Percentiles rank a stretch among this genome's conserved stretches.
Evolutionary conservation across 1,140 invertebrate genomes (phyloP).

Genomic region (Drosophila dunni): DNA sequence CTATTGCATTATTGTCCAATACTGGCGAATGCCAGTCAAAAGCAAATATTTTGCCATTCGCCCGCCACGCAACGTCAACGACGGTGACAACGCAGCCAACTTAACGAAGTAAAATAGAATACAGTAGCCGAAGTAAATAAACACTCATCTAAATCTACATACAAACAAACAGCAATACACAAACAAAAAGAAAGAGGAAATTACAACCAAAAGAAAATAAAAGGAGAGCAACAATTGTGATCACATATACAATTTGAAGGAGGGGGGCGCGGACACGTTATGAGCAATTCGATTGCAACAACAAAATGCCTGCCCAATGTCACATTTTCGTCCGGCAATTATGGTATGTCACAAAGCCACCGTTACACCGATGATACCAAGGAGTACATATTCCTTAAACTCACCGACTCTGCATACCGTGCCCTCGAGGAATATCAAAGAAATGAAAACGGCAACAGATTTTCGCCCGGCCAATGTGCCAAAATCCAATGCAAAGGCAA

Average conservation of each 20-base stretch:
- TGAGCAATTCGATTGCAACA: constrained; percentile 85
- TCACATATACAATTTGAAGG: constrained; percentile 38
- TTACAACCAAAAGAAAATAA: neutral
- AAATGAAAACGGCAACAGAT: constrained; percentile 86
- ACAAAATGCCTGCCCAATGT: constrained; percentile 95
- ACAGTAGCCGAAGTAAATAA: constrained; percentile 6
- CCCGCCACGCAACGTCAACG: constrained; percentile 30
- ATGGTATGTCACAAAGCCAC: constrained; percentile 95
- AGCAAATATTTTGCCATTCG: constrained; percentile 35
- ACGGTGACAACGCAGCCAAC: constrained; percentile 23
- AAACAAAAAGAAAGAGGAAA: neutral
- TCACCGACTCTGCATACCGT: constrained; percentile 96
- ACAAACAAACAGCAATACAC: constrained; percentile 6
- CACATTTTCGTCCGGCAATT: constrained; percentile 91
- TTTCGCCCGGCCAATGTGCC: constrained; percentile 87
- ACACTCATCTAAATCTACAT: neutral
- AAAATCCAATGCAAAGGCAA: constrained; percentile 78
- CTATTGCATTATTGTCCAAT: constrained; percentile 33
- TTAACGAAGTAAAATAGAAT: constrained; percentile 22
- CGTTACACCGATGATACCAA: constrained; percentile 92
- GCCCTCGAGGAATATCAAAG: constrained; percentile 95
- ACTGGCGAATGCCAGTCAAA: constrained; percentile 31
- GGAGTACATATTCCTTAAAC: constrained; percentile 96
- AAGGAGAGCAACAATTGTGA: constrained; percentile 32
- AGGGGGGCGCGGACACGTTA: constrained; percentile 74